Percentiles rank a stretch among this genome's conserved stretches.
Conservation (phyloP, 2,113 vertebrate genomes). For the Steatornis caripensis region DNA sequence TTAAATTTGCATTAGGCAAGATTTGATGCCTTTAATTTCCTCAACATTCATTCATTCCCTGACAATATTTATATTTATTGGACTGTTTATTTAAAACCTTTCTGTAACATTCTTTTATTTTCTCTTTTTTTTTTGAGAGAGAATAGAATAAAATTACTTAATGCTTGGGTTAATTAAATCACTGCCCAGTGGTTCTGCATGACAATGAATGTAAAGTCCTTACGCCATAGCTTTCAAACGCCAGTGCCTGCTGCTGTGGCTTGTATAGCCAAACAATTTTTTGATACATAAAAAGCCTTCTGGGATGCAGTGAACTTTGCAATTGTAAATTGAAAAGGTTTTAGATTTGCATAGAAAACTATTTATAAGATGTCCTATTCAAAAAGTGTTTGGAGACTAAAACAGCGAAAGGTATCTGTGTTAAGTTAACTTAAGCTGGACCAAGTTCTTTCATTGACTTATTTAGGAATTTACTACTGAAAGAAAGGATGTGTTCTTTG, state of each 20-base stretch:
- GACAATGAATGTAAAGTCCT: not conserved
- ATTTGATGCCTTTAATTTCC: not conserved
- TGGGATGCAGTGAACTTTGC: conserved; percentile 54
- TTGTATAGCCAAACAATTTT: conserved; percentile 11
- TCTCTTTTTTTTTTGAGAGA: not conserved
- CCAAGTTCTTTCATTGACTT: not conserved
- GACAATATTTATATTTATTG: not conserved
- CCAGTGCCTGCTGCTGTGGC: not conserved
- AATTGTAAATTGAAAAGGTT: conserved; percentile 50
- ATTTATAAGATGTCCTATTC: not conserved
- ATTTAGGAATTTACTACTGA: not conserved
- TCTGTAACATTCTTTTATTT: not conserved
- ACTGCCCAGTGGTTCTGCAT: not conserved
- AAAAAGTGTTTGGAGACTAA: not conserved
- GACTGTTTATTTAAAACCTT: not conserved
- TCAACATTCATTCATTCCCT: not conserved
- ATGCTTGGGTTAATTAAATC: not conserved
- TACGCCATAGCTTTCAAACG: not conserved
- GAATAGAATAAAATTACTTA: not conserved
- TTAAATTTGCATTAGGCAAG: not conserved
- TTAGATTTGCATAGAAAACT: conserved; percentile 18
- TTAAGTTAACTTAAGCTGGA: not conserved
- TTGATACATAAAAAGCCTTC: conserved; percentile 24
- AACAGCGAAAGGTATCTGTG: not conserved
- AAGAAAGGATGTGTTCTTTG: not conserved